phyloP scores from a whole-genome alignment of 2,797 vertebrate genomes.

The Chiroxiphia lanceolata region DNA sequence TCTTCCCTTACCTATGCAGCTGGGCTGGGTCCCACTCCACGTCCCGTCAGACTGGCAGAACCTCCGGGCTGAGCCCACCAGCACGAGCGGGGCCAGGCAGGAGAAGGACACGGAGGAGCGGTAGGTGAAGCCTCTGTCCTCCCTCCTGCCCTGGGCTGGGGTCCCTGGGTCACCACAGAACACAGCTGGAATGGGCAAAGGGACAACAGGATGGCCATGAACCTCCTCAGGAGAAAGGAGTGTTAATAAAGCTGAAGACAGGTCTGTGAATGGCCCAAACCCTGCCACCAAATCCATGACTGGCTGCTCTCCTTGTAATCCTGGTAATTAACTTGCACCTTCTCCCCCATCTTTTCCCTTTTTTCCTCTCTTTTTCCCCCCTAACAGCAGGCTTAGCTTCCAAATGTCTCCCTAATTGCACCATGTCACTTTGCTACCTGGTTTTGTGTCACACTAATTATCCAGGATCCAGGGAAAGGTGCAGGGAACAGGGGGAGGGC shows the following conservation, averaged over 20 bases:
- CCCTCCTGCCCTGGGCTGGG: conserved; percentile 87
- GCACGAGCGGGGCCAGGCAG: conserved; percentile 86
- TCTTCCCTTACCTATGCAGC: conserved; percentile 88
- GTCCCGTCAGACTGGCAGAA: conserved; percentile 96
- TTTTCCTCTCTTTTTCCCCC: accelerated
- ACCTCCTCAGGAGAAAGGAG: background rate
- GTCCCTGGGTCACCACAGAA: conserved; percentile 96
- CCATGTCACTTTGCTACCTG: background rate
- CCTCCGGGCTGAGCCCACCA: conserved; percentile 90
- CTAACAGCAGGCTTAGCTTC: background rate
- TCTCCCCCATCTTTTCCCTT: background rate
- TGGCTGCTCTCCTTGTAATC: background rate
- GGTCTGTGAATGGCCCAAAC: background rate
- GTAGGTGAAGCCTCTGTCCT: conserved; percentile 95
- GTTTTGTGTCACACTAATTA: background rate
- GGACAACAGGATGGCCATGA: accelerated
- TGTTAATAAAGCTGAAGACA: background rate
- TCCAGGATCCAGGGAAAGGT: background rate
- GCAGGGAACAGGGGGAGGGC: background rate
- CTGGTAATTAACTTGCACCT: conserved; percentile 44
- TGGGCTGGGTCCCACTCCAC: conserved; percentile 96
- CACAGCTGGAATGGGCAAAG: conserved; percentile 80
- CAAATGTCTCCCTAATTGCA: background rate
- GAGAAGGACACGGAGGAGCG: conserved; percentile 93
- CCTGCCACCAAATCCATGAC: background rate